Evolutionary conservation across 2,888 invertebrate species (phyloP), one percentile per base, ranked within the genome.

Genomic region (Xiphydria camelus): DNA sequence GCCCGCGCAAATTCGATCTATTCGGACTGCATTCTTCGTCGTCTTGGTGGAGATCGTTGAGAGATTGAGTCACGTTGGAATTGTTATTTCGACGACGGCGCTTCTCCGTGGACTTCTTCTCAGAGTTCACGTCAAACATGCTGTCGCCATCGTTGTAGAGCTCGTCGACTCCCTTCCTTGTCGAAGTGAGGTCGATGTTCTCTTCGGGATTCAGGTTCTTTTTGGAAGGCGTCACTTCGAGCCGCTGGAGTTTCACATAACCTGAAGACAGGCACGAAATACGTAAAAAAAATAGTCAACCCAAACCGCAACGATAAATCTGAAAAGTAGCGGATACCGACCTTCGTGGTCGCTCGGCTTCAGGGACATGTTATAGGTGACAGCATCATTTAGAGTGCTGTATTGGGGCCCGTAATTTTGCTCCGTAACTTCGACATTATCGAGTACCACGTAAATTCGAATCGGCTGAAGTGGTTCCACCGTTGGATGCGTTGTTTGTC

Each of bases 351-450:
- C 45, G 29, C 64, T 62, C 5, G 64, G 59, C 46, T 69, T 70
- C 7, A 76, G 49, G 22, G 80, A 76, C 41, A 86, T 80, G 62
- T 82, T 84, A 65, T 87, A 86, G 38, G 82, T 81, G 0, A 84
- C 81, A 15, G 81, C 81, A 55, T 84, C 82, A 9, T 81, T 78
- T 38, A 82, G 78, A 4, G 78, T 80, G 57, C 82, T 82, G 54
- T 83, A 83, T 52, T 82, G 81, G 5, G 80, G 77, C 1, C 59
- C 79, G 54, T 86, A 84, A 26, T 82, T 80, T 0, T 84, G 80
- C 40, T 86, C 83, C 25, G 83, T 80, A 6, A 89, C 83, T 61
- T 88, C 87, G 21, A 90, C 81, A 47, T 87, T 88, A 59, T 89
- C 86, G 57, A 88, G 85, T 5, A 88, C 80, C 19, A 88, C 80